Evolutionary conservation across 2,888 invertebrate species (phyloP).

Genomic region (Epinotia brunnichana): DNA sequence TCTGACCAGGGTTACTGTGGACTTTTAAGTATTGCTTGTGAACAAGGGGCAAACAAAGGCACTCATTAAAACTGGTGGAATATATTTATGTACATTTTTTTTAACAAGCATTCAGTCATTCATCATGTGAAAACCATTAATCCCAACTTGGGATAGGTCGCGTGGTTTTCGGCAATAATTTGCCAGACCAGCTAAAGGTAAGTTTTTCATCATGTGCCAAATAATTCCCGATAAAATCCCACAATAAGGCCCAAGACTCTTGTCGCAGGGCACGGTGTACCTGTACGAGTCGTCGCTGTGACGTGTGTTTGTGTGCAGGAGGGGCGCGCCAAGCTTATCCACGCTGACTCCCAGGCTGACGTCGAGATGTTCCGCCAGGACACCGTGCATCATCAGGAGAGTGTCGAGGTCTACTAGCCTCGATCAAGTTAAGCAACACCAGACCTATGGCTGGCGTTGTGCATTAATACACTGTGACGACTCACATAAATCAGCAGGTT

Average conservation of each 20-base stretch:
- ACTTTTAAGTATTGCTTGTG: too few species aligned
- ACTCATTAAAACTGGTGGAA: too few species aligned
- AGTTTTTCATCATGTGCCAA: too few species aligned
- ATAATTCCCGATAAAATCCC: too few species aligned
- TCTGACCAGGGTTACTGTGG: too few species aligned
- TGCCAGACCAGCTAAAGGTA: too few species aligned
- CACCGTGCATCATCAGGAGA: constrained; percentile 84
- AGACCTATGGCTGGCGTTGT: neutral
- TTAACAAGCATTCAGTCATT: too few species aligned
- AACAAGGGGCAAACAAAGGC: too few species aligned
- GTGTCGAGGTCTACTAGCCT: constrained; percentile 77
- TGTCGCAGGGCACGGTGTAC: constrained; percentile 46
- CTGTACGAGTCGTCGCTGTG: constrained; percentile 42
- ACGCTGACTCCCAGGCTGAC: constrained; percentile 89
- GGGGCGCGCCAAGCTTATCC: constrained; percentile 82
- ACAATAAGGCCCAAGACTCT: constrained; percentile 25
- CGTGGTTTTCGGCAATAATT: too few species aligned
- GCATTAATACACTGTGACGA: neutral
- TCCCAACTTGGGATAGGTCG: too few species aligned
- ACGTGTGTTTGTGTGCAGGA: constrained; percentile 58
- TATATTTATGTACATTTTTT: too few species aligned
- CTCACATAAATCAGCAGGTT: neutral
- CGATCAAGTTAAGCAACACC: neutral
- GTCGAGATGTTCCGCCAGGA: constrained; percentile 89
- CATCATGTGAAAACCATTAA: too few species aligned